These are phyloP conservation scores for Aphaenogaster ashmeadi DNA, from an alignment of 1,140 invertebrate genomes.

Conservation along the genomic window DNA sequence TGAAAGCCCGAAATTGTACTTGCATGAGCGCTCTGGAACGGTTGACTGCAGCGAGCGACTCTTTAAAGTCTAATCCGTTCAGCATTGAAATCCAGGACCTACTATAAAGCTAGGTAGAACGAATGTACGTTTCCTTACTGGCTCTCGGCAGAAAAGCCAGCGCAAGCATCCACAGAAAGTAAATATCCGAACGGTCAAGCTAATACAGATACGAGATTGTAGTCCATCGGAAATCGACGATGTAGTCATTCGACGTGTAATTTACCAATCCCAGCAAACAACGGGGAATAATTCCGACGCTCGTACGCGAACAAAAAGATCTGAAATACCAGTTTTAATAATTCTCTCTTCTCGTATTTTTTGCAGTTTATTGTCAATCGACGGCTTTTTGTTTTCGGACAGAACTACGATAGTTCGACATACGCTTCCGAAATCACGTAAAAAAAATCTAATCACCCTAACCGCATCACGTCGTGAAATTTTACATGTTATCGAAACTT, in stretches of 20 bases:
- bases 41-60: slow-evolving; percentile 34
- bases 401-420: background rate
- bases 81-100: slow-evolving; percentile 46
- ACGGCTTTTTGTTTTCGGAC: background rate
- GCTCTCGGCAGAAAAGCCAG: slow-evolving; percentile 19
- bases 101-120: slow-evolving; percentile 35
- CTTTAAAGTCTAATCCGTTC: slow-evolving; percentile 59
- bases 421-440: background rate
- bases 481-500: slow-evolving; percentile 57
- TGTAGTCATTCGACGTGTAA: background rate
- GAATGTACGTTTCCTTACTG: slow-evolving; percentile 35
- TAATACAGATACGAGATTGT: slow-evolving; percentile 45
- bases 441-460: slow-evolving; percentile 17
- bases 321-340: slow-evolving; percentile 5
- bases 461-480: slow-evolving; percentile 57
- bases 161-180: slow-evolving; percentile 24
- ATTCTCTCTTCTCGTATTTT: background rate
- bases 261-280: slow-evolving; percentile 24
- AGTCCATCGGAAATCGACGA: slow-evolving; percentile 40
- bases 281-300: slow-evolving; percentile 21
- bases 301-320: slow-evolving; percentile 18
- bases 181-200: slow-evolving; percentile 52
- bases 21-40: slow-evolving; percentile 25
- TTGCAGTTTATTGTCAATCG: background rate
- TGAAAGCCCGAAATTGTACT: slow-evolving; percentile 49